These are phyloP conservation scores for Aeoliscus strigatus DNA, from an alignment of 2,797 vertebrate genomes.

Conservation along the genomic window DNA sequence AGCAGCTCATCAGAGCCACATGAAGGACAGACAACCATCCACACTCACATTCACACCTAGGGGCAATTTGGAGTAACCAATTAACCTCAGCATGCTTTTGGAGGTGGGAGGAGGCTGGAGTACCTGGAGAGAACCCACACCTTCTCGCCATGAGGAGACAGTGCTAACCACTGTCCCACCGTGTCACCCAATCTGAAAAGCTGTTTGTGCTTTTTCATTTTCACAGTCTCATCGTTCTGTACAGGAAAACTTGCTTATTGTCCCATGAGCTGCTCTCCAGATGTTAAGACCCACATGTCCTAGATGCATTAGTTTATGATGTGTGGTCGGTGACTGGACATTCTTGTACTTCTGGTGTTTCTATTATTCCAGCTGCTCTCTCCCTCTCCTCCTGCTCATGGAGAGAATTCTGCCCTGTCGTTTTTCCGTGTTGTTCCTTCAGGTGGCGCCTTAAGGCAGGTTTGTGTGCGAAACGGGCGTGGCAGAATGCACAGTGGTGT, in stretches of 20 bases:
- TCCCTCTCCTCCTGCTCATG: slow-evolving; percentile 82
- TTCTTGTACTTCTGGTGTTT: slow-evolving; percentile 45
- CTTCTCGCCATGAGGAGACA: no score
- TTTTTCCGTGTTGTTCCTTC: slow-evolving; percentile 94
- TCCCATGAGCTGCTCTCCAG: no score
- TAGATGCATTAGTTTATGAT: slow-evolving; percentile 23
- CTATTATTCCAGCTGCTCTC: slow-evolving; percentile 46
- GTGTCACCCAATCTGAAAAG: no score
- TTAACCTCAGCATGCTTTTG: no score
- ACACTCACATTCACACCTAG: no score
- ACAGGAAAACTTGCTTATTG: no score
- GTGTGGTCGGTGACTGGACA: slow-evolving; percentile 39
- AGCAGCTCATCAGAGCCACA: no score
- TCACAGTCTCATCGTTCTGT: slow-evolving; percentile 23
- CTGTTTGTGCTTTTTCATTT: not conserved
- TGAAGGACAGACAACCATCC: no score
- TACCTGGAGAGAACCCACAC: no score
- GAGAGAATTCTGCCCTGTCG: slow-evolving; percentile 88
- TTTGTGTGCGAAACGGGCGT: slow-evolving; percentile 93
- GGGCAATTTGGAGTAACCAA: no score
- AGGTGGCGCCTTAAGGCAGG: slow-evolving; percentile 89
- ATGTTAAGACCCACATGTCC: not conserved
- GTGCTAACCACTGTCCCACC: no score
- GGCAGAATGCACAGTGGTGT: slow-evolving; percentile 89
- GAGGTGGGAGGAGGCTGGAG: no score